A percentile compares a stretch with the other conserved stretches of the same genome.
phyloP scores from a whole-genome alignment of 2,797 vertebrate genomes.

The Falco novaeseelandiae region DNA sequence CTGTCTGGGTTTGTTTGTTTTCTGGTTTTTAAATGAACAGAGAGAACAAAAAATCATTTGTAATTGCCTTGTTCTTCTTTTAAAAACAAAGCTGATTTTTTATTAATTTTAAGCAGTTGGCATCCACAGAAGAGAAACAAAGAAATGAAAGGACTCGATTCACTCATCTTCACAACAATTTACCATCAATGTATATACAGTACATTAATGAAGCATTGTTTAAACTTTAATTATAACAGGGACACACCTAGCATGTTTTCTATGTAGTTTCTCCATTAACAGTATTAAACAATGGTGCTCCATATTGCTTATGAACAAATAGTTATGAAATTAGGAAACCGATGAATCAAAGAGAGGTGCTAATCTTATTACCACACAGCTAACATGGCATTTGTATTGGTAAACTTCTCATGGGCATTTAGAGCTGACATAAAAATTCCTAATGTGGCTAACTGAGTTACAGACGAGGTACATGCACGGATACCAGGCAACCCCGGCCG shows the following conservation, averaged over 20 bases:
- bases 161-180: slow-evolving; percentile 90
- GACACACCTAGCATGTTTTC: slow-evolving; percentile 87
- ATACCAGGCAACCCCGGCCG: slow-evolving; percentile 88
- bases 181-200: slow-evolving; percentile 93
- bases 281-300: slow-evolving; percentile 96
- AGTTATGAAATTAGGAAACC: slow-evolving; percentile 93
- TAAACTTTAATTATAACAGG: slow-evolving; percentile 92
- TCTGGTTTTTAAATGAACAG: slow-evolving; percentile 77
- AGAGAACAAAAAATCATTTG: slow-evolving; percentile 80
- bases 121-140: slow-evolving; percentile 91
- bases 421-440: slow-evolving; percentile 93
- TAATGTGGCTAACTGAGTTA: slow-evolving; percentile 95
- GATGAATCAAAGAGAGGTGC: slow-evolving; percentile 90
- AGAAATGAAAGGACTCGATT: slow-evolving; percentile 85
- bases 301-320: slow-evolving; percentile 99
- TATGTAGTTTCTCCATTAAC: slow-evolving; percentile 92
- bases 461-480: slow-evolving; percentile 97
- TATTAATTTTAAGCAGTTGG: slow-evolving; percentile 88
- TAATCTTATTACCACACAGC: slow-evolving; percentile 94
- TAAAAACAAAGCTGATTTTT: slow-evolving; percentile 86
- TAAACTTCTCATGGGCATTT: slow-evolving; percentile 94
- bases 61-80: slow-evolving; percentile 72
- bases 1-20: slow-evolving; percentile 70
- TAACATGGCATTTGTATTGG: slow-evolving; percentile 94
- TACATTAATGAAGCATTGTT: slow-evolving; percentile 95